Evolutionary conservation across 2,888 invertebrate species (phyloP).

Genomic region (Zygaena filipendulae): DNA sequence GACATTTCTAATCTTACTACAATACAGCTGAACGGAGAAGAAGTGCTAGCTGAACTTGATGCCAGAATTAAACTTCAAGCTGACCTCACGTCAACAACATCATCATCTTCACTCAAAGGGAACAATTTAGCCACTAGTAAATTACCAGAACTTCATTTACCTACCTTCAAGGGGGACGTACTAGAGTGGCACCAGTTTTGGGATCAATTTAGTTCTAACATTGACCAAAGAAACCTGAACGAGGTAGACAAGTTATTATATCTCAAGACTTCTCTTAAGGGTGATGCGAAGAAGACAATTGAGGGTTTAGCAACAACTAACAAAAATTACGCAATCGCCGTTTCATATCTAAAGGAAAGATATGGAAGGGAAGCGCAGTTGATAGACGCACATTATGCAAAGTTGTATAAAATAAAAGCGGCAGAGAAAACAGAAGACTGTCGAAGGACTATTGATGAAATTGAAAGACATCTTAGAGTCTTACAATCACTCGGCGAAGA

Average conservation of each 20-base stretch:
- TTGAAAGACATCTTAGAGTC: slow-evolving; percentile 19
- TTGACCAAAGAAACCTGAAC: slow-evolving; percentile 12
- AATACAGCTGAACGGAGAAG: no score
- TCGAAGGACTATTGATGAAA: slow-evolving; percentile 12
- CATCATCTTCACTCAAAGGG: no score
- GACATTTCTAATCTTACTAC: no score
- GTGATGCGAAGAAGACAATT: slow-evolving; percentile 12
- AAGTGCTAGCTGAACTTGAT: no score
- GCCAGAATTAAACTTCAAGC: no score
- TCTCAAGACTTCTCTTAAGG: slow-evolving; percentile 15
- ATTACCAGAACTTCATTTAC: slow-evolving; percentile 12
- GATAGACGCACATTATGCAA: slow-evolving; percentile 17
- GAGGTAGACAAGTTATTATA: slow-evolving; percentile 20
- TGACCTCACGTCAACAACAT: no score
- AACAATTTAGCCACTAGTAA: no score
- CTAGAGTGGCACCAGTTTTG: slow-evolving; percentile 19
- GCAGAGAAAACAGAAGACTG: slow-evolving; percentile 8
- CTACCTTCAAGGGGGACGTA: slow-evolving; percentile 17
- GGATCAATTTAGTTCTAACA: slow-evolving; percentile 18
- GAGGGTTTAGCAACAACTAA: slow-evolving; percentile 17
- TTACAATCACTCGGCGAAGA: slow-evolving; percentile 18
- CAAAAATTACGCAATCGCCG: slow-evolving; percentile 15
- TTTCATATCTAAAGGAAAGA: slow-evolving; percentile 12
- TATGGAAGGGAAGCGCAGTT: slow-evolving; percentile 9
- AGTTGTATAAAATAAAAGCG: slow-evolving; percentile 13